Percentiles rank a stretch among this genome's conserved stretches.
phyloP scores from a whole-genome alignment of 1,140 invertebrate species.

The Lepidurus apus region DNA sequence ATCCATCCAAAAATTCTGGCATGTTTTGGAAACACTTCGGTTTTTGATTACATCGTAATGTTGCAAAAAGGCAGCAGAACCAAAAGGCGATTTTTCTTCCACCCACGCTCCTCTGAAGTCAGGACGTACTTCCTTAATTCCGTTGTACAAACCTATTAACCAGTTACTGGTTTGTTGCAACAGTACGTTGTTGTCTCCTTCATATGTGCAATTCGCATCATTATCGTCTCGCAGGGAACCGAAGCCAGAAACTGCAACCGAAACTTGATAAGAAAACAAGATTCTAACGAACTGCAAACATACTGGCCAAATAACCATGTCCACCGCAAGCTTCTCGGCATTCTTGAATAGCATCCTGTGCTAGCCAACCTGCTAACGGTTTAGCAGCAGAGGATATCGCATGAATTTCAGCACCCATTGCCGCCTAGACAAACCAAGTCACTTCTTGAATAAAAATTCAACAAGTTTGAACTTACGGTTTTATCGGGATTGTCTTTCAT shows the following conservation, averaged over 20 bases:
- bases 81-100: conserved; percentile 5
- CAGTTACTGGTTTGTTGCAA: conserved; percentile 91
- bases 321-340: conserved; percentile 84
- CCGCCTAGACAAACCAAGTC: conserved; percentile 46
- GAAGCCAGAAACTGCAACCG: conserved; percentile 58
- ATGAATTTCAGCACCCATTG: conserved; percentile 79
- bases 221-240: conserved; percentile 79
- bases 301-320: conserved; percentile 58
- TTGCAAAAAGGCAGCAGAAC: neutral
- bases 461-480: conserved; percentile 29
- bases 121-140: neutral
- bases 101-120: neutral
- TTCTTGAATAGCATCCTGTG: conserved; percentile 79
- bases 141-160: conserved; percentile 58
- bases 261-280: neutral
- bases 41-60: neutral
- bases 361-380: conserved; percentile 76
- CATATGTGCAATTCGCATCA: conserved; percentile 89
- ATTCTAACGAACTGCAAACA: neutral
- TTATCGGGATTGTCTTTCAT: conserved; percentile 33
- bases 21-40: neutral
- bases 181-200: conserved; percentile 93
- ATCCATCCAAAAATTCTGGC: neutral
- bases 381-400: conserved; percentile 82
- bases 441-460: neutral